These are phyloP conservation scores for Dascillus cervinus DNA, from an alignment of 2,888 invertebrate species.

Conservation along the genomic window DNA sequence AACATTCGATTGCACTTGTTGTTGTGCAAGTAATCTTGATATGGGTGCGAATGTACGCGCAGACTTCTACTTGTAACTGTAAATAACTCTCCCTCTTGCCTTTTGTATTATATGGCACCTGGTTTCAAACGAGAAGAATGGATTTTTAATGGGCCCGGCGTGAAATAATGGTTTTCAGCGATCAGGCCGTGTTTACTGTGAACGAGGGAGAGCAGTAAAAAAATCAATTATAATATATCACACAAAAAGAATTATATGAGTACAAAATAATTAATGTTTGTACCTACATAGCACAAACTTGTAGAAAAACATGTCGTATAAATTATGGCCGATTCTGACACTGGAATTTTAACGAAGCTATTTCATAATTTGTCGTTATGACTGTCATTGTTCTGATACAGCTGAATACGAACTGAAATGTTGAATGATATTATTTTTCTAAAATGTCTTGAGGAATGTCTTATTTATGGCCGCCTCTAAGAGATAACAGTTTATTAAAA, in stretches of 20 bases:
- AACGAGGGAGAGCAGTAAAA: too few species aligned
- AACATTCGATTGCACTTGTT: constrained; percentile 17
- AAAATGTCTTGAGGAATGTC: constrained; percentile 12
- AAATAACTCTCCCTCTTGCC: too few species aligned
- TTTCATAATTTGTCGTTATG: constrained; percentile 38
- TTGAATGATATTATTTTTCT: constrained; percentile 13
- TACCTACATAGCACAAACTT: constrained; percentile 19
- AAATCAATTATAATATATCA: constrained; percentile 14
- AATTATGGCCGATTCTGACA: constrained; percentile 32
- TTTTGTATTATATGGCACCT: too few species aligned
- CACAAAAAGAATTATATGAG: constrained; percentile 16
- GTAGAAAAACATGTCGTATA: constrained; percentile 27
- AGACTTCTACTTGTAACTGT: constrained; percentile 9
- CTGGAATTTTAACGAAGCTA: constrained; percentile 37
- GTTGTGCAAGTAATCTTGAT: constrained; percentile 14
- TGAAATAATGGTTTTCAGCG: too few species aligned
- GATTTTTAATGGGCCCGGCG: too few species aligned
- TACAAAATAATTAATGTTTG: constrained; percentile 24
- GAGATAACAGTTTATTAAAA: too few species aligned
- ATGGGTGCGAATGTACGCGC: constrained; percentile 14
- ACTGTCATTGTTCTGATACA: constrained; percentile 33
- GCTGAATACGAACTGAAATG: constrained; percentile 15
- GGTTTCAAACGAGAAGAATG: too few species aligned
- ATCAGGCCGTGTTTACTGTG: too few species aligned
- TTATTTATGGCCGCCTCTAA: constrained; percentile 11